phyloP scores from a whole-genome alignment of 2,797 vertebrate species.

The Sebastes reedi region DNA sequence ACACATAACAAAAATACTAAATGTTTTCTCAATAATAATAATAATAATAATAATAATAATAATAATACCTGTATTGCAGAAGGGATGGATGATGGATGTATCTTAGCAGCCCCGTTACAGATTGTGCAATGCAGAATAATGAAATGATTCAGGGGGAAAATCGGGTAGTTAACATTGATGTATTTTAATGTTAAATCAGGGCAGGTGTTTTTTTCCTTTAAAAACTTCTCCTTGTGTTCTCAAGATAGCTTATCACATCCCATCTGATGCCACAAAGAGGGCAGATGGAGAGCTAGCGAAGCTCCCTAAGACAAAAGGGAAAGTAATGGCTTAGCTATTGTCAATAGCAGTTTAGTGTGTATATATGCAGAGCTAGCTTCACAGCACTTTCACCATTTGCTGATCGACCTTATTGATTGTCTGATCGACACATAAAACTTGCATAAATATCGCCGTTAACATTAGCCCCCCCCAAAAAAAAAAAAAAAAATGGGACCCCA shows the following conservation, averaged over 20 bases:
- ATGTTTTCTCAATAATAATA: background rate
- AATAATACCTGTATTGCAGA: background rate
- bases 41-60: background rate
- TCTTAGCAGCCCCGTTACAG: background rate
- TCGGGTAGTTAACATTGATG: background rate
- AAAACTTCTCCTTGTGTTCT: conserved; percentile 55
- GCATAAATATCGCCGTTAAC: conserved; percentile 14
- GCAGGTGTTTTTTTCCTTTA: conserved; percentile 10
- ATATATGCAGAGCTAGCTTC: conserved; percentile 40
- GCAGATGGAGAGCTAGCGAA: conserved; percentile 72
- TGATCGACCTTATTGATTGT: background rate
- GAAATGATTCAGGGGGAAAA: conserved; percentile 12
- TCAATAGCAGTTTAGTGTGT: conserved; percentile 65
- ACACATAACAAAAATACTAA: background rate
- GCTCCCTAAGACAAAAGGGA: conserved; percentile 81
- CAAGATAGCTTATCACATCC: conserved; percentile 41
- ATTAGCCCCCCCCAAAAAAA: conserved; percentile 19
- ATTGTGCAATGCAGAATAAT: conserved; percentile 10
- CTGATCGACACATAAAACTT: conserved; percentile 22
- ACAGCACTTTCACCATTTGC: conserved; percentile 27
- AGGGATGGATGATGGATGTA: background rate
- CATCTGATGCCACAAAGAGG: conserved; percentile 73
- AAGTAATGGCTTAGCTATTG: conserved; percentile 81
- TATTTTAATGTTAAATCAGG: background rate
- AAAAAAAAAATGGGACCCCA: conserved; percentile 17